Conservation (phyloP, 2,797 vertebrate genomes). For the Anguilla marmorata region DNA sequence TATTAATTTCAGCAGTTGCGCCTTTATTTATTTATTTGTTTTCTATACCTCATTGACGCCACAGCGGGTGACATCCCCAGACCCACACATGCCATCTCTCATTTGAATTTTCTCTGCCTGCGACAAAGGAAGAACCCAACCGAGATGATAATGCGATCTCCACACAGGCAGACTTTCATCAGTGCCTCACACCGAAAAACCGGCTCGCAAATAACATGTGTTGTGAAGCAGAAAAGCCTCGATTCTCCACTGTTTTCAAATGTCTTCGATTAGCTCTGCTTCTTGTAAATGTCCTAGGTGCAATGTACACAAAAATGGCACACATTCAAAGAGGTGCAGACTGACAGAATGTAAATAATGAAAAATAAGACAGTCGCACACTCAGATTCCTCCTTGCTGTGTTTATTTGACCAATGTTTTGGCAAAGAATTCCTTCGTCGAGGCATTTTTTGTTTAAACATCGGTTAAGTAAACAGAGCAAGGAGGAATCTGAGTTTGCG, state of each 20-base stretch:
- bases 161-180: conserved; percentile 16
- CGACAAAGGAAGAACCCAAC: conserved; percentile 1
- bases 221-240: neutral
- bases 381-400: too few relatives aligned
- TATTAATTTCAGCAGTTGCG: conserved; percentile 8
- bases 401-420: too few relatives aligned
- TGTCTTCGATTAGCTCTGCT: neutral
- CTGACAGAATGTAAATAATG: too few relatives aligned
- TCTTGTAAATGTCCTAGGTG: neutral
- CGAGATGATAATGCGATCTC: conserved; percentile 20
- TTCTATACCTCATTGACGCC: neutral
- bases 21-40: neutral
- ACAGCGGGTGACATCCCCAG: neutral
- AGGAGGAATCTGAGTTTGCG: too few relatives aligned
- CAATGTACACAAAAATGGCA: too few relatives aligned
- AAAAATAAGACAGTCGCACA: too few relatives aligned
- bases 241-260: neutral
- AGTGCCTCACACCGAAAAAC: neutral
- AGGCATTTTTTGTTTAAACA: too few relatives aligned
- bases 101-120: conserved; percentile 11
- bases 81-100: neutral
- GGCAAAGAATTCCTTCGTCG: too few relatives aligned
- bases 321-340: too few relatives aligned
- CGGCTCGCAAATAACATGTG: neutral
- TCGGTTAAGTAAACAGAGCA: too few relatives aligned